Percentiles rank a stretch among this genome's conserved stretches.
phyloP scores from a whole-genome alignment of 1,140 invertebrate species.

The Trachelipus rathkii region DNA sequence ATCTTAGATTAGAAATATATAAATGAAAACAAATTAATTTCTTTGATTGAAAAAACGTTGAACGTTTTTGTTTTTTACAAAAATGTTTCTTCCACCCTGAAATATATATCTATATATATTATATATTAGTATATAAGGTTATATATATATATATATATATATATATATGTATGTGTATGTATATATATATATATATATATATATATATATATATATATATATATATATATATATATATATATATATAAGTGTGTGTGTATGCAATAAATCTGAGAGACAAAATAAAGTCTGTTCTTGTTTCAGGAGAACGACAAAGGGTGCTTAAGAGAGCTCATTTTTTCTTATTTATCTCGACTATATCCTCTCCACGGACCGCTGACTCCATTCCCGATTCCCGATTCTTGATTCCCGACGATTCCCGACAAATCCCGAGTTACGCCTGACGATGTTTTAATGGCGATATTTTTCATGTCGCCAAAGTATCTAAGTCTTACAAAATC shows the following conservation, averaged over 20 bases:
- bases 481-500: not conserved
- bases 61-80: too few relatives aligned
- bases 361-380: not conserved
- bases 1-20: too few relatives aligned
- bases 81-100: too few relatives aligned
- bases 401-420: not conserved
- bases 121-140: not conserved
- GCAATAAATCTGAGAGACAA: not conserved
- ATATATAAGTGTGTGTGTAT: constrained; percentile 2
- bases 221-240: not conserved
- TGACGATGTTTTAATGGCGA: not conserved
- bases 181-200: constrained; percentile 4
- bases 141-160: constrained; percentile 13
- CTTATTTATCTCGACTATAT: constrained; percentile 11
- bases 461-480: not conserved
- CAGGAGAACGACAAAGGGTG: not conserved
- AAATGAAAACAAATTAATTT: too few relatives aligned
- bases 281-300: not conserved
- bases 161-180: not conserved
- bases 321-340: constrained; percentile 8
- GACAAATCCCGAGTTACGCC: not conserved
- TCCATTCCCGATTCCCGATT: not conserved
- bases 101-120: not conserved
- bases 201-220: not conserved
- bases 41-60: too few relatives aligned